Evolutionary conservation across 2,888 invertebrate genomes (phyloP), one percentile per base, ranked within the genome.

Genomic region (Flexamia atlantica): DNA sequence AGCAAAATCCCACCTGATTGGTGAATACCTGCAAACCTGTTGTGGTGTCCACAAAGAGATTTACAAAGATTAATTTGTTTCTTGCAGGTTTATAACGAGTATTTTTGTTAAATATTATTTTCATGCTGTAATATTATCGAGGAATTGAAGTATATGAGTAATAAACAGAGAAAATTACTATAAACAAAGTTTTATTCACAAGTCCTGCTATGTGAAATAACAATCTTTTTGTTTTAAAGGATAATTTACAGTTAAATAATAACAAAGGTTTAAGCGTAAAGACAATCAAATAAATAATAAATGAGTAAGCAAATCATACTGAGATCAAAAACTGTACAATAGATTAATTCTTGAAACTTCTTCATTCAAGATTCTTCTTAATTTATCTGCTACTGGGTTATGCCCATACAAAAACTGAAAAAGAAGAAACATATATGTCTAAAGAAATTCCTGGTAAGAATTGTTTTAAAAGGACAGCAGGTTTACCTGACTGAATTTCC

Each of bases 301-400:
- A 64, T 28, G 3, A 12, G 20, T 57, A 23, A 57, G 20, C 20
- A 57, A 7, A n/a, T 3, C 30, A 64, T 30, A 64, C 2, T 64
- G 64, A 64, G 64, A 64, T 64, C 64, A 64, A 64, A 30, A 64
- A 28, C 64, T 64, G 64, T 64, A 64, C 64, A 64, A 14, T 17
- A 12, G 20, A 64, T n/a, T n/a, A n/a, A n/a, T n/a, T n/a, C n/a
- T n/a, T n/a, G n/a, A n/a, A n/a, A n/a, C n/a, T n/a, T n/a, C n/a
- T n/a, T n/a, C n/a, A n/a, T n/a, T n/a, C n/a, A n/a, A n/a, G n/a
- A n/a, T n/a, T n/a, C n/a, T n/a, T n/a, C n/a, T n/a, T n/a, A n/a
- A n/a, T n/a, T n/a, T n/a, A n/a, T 64, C 53, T 53, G 53, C 53
- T 23, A 3, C 20, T 23, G 53, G 53, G 23, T 20, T 17, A 46